Conservation (phyloP, 1,140 invertebrate species). For the Coboldia fuscipes region DNA sequence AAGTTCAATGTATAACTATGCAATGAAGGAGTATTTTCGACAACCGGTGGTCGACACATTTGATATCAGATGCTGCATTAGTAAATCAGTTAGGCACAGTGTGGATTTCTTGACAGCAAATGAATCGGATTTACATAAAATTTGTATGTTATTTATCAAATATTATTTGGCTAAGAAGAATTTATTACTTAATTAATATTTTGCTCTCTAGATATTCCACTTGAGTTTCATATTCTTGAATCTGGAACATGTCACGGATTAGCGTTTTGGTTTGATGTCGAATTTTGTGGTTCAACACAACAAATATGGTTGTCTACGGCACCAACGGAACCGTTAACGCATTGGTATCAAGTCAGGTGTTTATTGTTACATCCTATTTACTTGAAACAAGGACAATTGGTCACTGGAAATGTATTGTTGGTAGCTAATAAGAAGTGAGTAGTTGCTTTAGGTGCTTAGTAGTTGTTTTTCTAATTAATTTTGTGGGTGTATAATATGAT, state of each 20-base stretch:
- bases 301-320: conserved; percentile 93
- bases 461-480: background rate
- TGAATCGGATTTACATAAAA: conserved; percentile 86
- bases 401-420: conserved; percentile 73
- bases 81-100: conserved; percentile 83
- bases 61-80: conserved; percentile 92
- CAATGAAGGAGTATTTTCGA: conserved; percentile 93
- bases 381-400: conserved; percentile 79
- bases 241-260: conserved; percentile 91
- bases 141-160: conserved; percentile 31
- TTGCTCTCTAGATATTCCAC: conserved; percentile 53
- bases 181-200: background rate
- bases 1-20: conserved; percentile 72
- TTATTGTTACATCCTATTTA: conserved; percentile 84
- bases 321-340: conserved; percentile 94
- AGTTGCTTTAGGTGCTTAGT: background rate
- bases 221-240: conserved; percentile 81
- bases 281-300: conserved; percentile 78
- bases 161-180: background rate
- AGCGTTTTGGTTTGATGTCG: conserved; percentile 99
- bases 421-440: conserved; percentile 79
- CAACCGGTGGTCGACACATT: conserved; percentile 99
- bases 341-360: conserved; percentile 99
- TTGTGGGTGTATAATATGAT: too few species aligned
- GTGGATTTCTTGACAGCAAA: conserved; percentile 86